A percentile compares a stretch with the other conserved stretches of the same genome.
Evolutionary conservation across 2,797 vertebrate genomes (phyloP).

Genomic region (Rachycentron canadum): DNA sequence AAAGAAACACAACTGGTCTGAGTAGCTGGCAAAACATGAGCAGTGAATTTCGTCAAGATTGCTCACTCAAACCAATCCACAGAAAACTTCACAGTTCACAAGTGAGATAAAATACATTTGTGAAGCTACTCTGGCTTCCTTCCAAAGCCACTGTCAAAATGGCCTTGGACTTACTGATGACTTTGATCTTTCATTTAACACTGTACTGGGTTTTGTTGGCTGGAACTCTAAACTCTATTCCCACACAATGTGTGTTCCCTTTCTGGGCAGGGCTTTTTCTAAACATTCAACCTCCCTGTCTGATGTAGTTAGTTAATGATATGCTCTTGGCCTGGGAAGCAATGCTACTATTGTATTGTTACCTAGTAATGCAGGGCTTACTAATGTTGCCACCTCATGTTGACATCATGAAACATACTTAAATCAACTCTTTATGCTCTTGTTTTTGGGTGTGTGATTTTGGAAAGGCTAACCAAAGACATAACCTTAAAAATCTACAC

Average conservation of each 20-base stretch:
- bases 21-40: constrained; percentile 35
- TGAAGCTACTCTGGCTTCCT: background rate
- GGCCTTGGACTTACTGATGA: background rate
- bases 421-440: background rate
- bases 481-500: background rate
- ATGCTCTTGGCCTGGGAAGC: background rate
- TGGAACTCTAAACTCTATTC: background rate
- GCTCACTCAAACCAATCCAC: constrained; percentile 21
- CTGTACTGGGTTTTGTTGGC: background rate
- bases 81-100: constrained; percentile 2
- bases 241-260: background rate
- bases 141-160: background rate
- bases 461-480: background rate
- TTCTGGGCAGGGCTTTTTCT: background rate
- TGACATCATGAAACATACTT: background rate
- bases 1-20: constrained; percentile 38
- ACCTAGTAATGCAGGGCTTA: background rate
- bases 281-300: background rate
- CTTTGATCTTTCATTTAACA: background rate
- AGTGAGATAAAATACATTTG: constrained; percentile 9
- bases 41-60: constrained; percentile 6
- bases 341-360: background rate
- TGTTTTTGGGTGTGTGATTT: background rate
- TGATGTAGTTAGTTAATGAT: background rate
- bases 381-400: background rate